Evolutionary conservation across 2,113 vertebrate genomes (phyloP).

Genomic region (Osmerus mordax): DNA sequence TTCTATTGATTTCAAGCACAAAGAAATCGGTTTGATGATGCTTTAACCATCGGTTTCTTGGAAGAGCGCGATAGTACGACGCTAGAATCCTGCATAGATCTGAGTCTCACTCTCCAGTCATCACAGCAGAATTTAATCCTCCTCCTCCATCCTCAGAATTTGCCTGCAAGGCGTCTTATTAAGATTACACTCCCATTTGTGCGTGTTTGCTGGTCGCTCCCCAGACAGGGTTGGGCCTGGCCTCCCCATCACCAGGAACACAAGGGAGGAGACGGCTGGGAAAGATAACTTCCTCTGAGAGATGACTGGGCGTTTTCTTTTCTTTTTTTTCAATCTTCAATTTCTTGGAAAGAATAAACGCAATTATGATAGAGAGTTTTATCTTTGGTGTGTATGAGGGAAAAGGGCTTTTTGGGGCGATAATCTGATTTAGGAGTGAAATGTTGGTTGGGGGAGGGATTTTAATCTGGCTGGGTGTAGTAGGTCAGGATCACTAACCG

Average conservation of each 20-base stretch:
- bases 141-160: neutral
- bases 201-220: neutral
- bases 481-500: too few relatives aligned
- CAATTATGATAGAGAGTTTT: slow-evolving; percentile 18
- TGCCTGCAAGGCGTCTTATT: slow-evolving; percentile 12
- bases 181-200: neutral
- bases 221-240: neutral
- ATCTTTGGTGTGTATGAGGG: slow-evolving; percentile 1
- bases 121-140: slow-evolving; percentile 1
- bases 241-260: neutral
- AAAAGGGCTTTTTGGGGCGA: neutral
- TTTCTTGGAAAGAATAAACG: slow-evolving; percentile 6
- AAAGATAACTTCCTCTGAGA: slow-evolving; percentile 4
- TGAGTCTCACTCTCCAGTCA: neutral
- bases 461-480: too few relatives aligned
- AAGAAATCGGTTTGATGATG: too few relatives aligned
- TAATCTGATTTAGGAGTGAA: neutral
- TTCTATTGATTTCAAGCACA: too few relatives aligned
- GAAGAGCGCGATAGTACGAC: too few relatives aligned
- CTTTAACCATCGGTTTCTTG: too few relatives aligned
- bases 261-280: neutral
- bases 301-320: neutral
- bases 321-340: neutral
- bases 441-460: too few relatives aligned
- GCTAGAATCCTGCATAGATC: neutral